Evolutionary conservation across 2,113 vertebrate genomes (phyloP).

Genomic region (Callipepla californica): DNA sequence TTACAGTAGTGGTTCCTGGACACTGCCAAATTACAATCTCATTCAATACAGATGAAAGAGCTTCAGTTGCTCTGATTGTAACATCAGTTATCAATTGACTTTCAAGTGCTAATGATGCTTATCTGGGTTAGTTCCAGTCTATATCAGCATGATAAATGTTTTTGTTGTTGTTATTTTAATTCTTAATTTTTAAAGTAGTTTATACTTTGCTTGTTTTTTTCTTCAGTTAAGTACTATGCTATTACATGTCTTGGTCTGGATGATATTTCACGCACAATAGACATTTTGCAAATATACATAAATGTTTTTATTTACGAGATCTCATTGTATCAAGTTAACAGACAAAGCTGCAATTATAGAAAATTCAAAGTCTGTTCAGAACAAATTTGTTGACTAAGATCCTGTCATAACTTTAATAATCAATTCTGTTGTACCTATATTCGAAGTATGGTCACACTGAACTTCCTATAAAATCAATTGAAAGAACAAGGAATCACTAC

Average conservation of each 20-base stretch:
- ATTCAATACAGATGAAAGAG: not conserved
- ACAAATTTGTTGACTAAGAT: not conserved
- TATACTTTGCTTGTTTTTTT: not conserved
- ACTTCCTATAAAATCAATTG: not conserved
- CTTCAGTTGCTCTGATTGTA: not conserved
- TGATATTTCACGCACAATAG: not conserved
- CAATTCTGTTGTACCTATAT: not conserved
- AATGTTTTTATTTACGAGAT: not conserved
- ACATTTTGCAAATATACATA: not conserved
- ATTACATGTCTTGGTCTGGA: not conserved
- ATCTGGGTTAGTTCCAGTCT: not conserved
- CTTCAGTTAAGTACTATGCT: not conserved
- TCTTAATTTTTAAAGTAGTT: not conserved
- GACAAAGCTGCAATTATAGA: not conserved
- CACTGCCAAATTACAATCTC: not conserved
- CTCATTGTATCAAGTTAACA: not conserved
- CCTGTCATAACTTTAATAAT: not conserved
- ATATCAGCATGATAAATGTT: not conserved
- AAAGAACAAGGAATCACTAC: not conserved
- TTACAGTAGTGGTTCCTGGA: not conserved
- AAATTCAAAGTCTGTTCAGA: not conserved
- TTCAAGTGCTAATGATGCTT: fast-evolving
- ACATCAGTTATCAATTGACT: not conserved
- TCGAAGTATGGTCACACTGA: not conserved
- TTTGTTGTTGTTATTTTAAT: not conserved